Evolutionary conservation across 1,140 invertebrate genomes (phyloP).

Genomic region (Heliconius melpomene): DNA sequence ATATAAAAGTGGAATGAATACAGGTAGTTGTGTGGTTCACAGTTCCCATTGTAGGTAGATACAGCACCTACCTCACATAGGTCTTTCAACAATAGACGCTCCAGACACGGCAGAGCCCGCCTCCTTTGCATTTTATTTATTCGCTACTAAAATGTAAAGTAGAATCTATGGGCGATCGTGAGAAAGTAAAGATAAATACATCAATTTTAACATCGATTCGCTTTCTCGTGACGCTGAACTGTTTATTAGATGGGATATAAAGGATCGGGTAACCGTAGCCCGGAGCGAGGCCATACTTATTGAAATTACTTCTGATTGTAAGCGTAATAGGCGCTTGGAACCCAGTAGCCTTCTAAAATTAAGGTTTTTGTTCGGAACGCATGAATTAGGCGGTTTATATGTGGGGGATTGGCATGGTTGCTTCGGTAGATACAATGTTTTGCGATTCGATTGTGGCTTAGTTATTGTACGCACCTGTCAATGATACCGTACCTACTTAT

Average conservation of each 20-base stretch:
- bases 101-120: background rate
- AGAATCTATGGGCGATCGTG: conserved; percentile 68
- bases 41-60: background rate
- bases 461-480: background rate
- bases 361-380: conserved; percentile 69
- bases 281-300: conserved; percentile 69
- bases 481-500: background rate
- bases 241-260: conserved; percentile 75
- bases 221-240: conserved; percentile 77
- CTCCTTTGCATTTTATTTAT: conserved; percentile 44
- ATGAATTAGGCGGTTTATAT: conserved; percentile 73
- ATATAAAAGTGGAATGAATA: too few species aligned
- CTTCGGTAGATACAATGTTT: conserved; percentile 29
- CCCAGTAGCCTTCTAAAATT: conserved; percentile 74
- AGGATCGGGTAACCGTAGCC: conserved; percentile 62
- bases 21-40: too few species aligned
- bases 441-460: background rate
- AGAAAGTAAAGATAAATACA: conserved; percentile 79
- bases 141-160: conserved; percentile 55
- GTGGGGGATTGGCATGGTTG: conserved; percentile 57
- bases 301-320: conserved; percentile 80
- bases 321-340: conserved; percentile 69
- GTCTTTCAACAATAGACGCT: conserved; percentile 3
- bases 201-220: conserved; percentile 73
- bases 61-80: background rate